Evolutionary conservation across 2,888 invertebrate species (phyloP).

Genomic region (Anthophora plumipes): DNA sequence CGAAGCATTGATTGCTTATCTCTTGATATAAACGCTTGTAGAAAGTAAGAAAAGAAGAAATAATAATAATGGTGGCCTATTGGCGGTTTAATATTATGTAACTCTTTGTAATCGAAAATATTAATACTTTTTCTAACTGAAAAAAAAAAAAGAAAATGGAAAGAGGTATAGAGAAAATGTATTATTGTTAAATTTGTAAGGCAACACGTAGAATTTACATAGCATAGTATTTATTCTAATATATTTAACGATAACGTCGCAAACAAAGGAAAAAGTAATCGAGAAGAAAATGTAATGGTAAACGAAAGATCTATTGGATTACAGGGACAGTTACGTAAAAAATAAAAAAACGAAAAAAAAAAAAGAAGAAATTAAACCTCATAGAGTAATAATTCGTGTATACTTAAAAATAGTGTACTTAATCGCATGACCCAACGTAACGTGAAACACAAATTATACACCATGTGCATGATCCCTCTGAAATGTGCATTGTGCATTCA

Average conservation of each 20-base stretch:
- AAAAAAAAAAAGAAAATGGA: too few relatives aligned
- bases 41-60: background rate
- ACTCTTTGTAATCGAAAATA: background rate
- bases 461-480: background rate
- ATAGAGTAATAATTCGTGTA: constrained; percentile 5
- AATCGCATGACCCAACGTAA: constrained; percentile 27
- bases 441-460: constrained; percentile 5
- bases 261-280: background rate
- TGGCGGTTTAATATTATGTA: background rate
- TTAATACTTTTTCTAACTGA: background rate
- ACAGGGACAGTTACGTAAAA: background rate
- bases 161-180: too few relatives aligned
- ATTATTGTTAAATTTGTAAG: background rate
- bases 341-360: background rate
- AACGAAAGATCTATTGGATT: background rate
- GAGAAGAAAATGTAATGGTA: too few relatives aligned
- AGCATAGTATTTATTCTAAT: background rate
- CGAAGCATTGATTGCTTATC: background rate
- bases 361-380: background rate
- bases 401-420: constrained; percentile 33
- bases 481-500: constrained; percentile 26
- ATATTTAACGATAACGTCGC: background rate
- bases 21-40: background rate
- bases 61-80: too few relatives aligned
- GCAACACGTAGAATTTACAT: background rate